Conservation (phyloP, 2,888 invertebrate species). For the Apamea monoglypha region DNA sequence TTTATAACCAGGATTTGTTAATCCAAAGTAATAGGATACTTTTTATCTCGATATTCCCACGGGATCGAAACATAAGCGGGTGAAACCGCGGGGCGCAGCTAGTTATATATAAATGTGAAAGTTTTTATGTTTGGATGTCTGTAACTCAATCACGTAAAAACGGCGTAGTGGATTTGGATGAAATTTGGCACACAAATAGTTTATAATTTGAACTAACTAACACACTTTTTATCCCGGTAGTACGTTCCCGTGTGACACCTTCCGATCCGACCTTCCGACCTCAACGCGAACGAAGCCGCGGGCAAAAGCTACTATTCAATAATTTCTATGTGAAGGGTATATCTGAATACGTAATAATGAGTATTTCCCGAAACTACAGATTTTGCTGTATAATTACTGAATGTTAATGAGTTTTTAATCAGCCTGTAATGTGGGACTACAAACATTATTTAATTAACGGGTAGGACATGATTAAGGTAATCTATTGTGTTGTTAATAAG, state of each 20-base stretch:
- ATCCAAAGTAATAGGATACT: no score
- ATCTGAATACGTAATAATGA: slow-evolving; percentile 2
- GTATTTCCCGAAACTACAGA: slow-evolving; percentile 23
- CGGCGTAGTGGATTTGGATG: no score
- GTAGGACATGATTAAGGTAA: slow-evolving; percentile 21
- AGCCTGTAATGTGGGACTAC: slow-evolving; percentile 36
- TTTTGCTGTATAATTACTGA: slow-evolving; percentile 51
- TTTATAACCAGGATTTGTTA: no score
- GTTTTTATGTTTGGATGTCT: no score
- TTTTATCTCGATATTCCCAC: no score
- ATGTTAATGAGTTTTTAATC: slow-evolving; percentile 58
- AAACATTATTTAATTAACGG: slow-evolving; percentile 43
- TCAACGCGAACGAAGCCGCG: background rate
- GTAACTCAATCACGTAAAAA: no score
- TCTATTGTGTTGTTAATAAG: slow-evolving; percentile 31
- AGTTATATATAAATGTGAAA: no score
- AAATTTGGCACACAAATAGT: no score
- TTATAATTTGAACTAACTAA: no score
- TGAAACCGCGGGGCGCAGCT: no score
- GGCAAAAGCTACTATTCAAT: background rate
- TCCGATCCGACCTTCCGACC: background rate
- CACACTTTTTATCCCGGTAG: background rate
- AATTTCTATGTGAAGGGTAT: background rate
- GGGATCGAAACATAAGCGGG: no score
- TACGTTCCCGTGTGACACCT: background rate